Evolutionary conservation across 2,113 vertebrate species (phyloP).

Genomic region (Podiceps cristatus): DNA sequence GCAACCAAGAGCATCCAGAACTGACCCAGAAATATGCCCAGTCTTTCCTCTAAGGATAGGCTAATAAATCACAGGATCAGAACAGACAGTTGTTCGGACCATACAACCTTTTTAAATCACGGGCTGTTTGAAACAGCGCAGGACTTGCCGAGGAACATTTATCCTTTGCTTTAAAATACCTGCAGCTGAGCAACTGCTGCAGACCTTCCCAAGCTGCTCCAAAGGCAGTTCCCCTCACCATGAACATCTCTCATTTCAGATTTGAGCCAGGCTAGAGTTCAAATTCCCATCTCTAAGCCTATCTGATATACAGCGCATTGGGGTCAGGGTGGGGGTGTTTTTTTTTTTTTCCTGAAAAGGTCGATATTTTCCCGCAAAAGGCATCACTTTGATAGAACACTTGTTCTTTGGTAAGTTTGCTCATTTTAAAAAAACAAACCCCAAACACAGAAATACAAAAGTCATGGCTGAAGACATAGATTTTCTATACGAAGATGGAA

Average conservation of each 20-base stretch:
- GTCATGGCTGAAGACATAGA: background rate
- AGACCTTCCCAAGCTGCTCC: background rate
- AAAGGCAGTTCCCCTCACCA: background rate
- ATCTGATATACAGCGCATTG: no score
- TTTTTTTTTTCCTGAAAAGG: background rate
- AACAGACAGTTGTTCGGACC: no score
- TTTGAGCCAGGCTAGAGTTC: background rate
- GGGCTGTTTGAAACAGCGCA: background rate
- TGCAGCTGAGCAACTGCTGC: background rate
- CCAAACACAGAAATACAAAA: background rate
- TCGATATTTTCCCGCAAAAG: background rate
- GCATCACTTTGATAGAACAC: background rate
- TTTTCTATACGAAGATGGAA: background rate
- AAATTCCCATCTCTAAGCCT: background rate
- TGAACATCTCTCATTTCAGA: background rate
- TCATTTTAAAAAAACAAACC: background rate
- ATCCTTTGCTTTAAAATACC: background rate
- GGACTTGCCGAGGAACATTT: background rate
- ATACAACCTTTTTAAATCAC: background rate
- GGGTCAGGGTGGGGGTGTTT: fast-evolving
- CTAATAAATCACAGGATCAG: background rate
- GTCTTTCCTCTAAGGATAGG: background rate
- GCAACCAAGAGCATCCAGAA: background rate
- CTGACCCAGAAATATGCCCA: background rate
- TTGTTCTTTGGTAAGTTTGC: background rate